Conservation (phyloP, 2,113 vertebrate species). For the Progne subis region DNA sequence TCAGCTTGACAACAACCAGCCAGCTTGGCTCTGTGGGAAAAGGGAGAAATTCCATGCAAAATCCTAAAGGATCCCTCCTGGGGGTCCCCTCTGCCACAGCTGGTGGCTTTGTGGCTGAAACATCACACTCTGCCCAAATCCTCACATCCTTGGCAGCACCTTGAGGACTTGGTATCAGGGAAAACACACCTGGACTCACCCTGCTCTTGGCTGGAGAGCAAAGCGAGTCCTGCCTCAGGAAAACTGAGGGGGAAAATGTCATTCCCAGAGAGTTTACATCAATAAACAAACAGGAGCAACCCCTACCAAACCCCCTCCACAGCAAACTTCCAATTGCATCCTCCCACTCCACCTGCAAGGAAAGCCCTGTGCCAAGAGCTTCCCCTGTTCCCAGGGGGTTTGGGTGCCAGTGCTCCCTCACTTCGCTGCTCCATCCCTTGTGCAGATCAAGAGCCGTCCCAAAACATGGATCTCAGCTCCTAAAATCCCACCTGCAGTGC, state of each 20-base stretch:
- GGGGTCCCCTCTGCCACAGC: neutral
- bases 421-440: accelerated
- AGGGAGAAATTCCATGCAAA: neutral
- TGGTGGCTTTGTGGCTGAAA: neutral
- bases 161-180: neutral
- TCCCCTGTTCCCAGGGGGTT: neutral
- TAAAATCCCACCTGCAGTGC: accelerated
- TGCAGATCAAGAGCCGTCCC: neutral
- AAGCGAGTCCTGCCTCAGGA: neutral
- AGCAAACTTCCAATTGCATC: neutral
- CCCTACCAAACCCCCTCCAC: neutral
- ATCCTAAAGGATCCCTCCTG: neutral
- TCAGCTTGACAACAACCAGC: accelerated
- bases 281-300: neutral
- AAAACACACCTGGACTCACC: neutral
- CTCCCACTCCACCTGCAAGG: neutral
- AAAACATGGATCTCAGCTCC: accelerated
- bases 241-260: neutral
- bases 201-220: neutral
- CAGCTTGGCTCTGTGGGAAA: neutral
- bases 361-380: neutral
- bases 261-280: neutral
- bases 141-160: neutral
- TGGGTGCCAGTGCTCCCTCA: neutral
- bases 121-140: neutral